Evolutionary conservation across 2,113 vertebrate species (phyloP), one percentile per base, ranked within the genome.

Genomic region (Zosterops pallidus): DNA sequence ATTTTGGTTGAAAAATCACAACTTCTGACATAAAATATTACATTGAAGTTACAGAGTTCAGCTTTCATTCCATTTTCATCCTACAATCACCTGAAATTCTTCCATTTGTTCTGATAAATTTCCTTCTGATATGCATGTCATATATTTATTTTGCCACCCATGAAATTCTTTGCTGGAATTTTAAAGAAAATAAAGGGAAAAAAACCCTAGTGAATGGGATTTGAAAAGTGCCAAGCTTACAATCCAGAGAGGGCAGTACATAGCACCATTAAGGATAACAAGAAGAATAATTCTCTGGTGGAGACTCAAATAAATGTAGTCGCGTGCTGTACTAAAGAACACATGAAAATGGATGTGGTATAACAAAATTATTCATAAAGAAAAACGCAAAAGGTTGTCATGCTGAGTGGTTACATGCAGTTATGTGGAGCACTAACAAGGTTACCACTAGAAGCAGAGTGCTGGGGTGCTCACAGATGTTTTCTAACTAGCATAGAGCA

Each of bases 331-430:
- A 98, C 98, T 97, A 97, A 98, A 98, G 97, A 98, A 91, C 97
- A 94, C 94, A 96, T 65, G 94, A 97, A 98, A 98, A 98, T 98
- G 97, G 98, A 98, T 97, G 97, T 97, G 97, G 92, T 97, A 95
- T 97, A 98, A 97, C 97, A 98, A 98, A 98, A 98, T 98, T 98
- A 98, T 98, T 98, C 98, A 98, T 98, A 98, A 98, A 97, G 97
- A 97, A 96, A 97, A 98, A 98, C 90, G 92, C 97, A 97, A 96
- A 98, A 97, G 89, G 94, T 97, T 98, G 97, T 97, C 96, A 96
- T 95, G 96, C 97, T 98, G 98, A 98, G 97, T 98, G 96, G 97
- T 98, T 98, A 97, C 98, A 96, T 83, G 93, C 97, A 97, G 97
- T 97, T 97, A 90, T 95, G 95, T 94, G 95, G 96, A 98, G 92